Evolutionary conservation across 37 sponge, comb jelly and placozoan species (phyloP).

Genomic region (Agelas oroides): DNA sequence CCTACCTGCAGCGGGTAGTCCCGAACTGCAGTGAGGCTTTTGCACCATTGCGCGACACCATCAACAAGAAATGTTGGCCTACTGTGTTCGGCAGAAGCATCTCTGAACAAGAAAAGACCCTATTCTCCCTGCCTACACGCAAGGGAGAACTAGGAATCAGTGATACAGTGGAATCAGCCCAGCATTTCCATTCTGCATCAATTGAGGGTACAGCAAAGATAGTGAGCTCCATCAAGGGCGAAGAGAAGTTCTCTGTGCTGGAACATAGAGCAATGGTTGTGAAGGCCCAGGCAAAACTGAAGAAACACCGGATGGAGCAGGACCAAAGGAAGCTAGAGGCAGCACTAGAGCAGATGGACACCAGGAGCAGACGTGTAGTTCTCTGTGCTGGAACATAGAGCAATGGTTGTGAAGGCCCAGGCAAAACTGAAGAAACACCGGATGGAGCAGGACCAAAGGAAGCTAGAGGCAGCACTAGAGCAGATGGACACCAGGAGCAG

Average conservation of each 20-base stretch:
- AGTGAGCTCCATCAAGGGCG: constrained; percentile 21
- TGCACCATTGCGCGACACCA: background rate
- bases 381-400: constrained; percentile 9
- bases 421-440: background rate
- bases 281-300: background rate
- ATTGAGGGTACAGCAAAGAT: constrained; percentile 1
- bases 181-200: background rate
- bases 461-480: background rate
- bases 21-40: constrained; percentile 25
- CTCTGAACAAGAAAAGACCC: no score
- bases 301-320: background rate
- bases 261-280: constrained; percentile 5
- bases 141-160: background rate
- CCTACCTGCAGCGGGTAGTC: constrained; percentile 26
- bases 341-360: constrained; percentile 3
- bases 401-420: background rate
- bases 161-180: constrained; percentile 25
- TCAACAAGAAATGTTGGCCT: background rate
- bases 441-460: background rate
- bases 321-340: constrained; percentile 2
- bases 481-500: constrained; percentile 12
- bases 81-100: no score
- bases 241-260: constrained; percentile 14
- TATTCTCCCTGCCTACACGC: no score
- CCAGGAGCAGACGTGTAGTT: constrained; percentile 4